phyloP scores from a whole-genome alignment of 2,888 invertebrate genomes.

The Agonopterix heracliana region DNA sequence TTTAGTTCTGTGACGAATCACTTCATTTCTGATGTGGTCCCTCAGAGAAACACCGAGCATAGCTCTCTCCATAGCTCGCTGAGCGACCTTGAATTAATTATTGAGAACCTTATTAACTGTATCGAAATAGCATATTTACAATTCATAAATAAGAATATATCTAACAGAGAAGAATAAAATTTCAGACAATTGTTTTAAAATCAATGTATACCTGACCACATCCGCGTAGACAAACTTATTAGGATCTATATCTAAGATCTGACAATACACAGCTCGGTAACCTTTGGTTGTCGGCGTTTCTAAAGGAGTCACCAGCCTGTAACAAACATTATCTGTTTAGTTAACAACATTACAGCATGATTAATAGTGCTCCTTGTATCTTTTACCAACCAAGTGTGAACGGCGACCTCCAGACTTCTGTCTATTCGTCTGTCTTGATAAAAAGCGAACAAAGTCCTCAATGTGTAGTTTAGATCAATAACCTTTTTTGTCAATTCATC shows the following conservation, averaged over 20 bases:
- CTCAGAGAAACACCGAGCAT: too few species aligned
- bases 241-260: constrained; percentile 72
- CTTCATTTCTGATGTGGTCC: too few species aligned
- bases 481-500: constrained; percentile 79
- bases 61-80: too few species aligned
- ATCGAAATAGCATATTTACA: too few species aligned
- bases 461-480: constrained; percentile 81
- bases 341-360: background rate
- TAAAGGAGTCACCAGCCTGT: constrained; percentile 43
- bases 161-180: too few species aligned
- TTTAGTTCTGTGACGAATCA: too few species aligned
- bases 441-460: constrained; percentile 79
- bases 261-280: constrained; percentile 71
- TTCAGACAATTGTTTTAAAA: too few species aligned
- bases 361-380: background rate
- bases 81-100: too few species aligned
- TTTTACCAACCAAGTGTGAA: constrained; percentile 47
- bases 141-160: too few species aligned
- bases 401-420: constrained; percentile 41
- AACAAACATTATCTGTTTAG: constrained; percentile 9
- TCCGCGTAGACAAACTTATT: constrained; percentile 72
- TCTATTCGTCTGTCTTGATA: constrained; percentile 70
- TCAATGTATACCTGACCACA: constrained; percentile 73
- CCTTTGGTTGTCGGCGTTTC: constrained; percentile 45
- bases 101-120: too few species aligned